These are phyloP conservation scores for Aythya baeri DNA, from an alignment of 2,113 vertebrate species.

Conservation along the genomic window DNA sequence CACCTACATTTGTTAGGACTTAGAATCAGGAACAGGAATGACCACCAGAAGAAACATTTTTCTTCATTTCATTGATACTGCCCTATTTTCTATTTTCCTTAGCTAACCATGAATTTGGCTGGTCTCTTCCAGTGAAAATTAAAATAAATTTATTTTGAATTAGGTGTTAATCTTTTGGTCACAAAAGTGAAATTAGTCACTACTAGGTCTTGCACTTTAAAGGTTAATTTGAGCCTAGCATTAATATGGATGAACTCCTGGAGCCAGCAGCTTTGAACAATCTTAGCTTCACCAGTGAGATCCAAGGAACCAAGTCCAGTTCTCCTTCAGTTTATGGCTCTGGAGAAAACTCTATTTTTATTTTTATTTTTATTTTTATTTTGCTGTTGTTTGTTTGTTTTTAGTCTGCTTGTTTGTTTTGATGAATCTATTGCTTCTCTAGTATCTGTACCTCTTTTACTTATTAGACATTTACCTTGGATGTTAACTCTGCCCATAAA, in stretches of 20 bases:
- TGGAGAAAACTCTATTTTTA: background rate
- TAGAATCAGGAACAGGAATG: background rate
- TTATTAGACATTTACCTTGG: background rate
- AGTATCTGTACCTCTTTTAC: background rate
- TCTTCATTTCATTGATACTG: background rate
- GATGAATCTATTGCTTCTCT: background rate
- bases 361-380: too few species aligned
- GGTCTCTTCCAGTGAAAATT: background rate
- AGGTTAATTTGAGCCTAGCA: background rate
- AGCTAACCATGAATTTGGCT: background rate
- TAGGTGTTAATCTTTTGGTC: background rate
- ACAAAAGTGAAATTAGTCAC: background rate
- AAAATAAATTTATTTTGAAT: background rate
- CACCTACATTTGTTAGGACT: background rate
- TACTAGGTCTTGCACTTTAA: background rate
- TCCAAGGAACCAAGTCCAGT: background rate
- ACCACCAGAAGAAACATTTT: background rate
- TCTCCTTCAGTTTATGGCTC: background rate
- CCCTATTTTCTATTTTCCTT: background rate
- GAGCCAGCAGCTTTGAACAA: background rate
- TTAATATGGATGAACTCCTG: background rate
- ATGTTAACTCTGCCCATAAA: background rate
- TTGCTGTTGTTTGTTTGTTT: background rate
- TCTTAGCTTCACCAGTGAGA: background rate
- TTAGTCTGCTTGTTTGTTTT: background rate